Conservation (phyloP, 2,113 vertebrate genomes). For the Regulus satrapa region DNA sequence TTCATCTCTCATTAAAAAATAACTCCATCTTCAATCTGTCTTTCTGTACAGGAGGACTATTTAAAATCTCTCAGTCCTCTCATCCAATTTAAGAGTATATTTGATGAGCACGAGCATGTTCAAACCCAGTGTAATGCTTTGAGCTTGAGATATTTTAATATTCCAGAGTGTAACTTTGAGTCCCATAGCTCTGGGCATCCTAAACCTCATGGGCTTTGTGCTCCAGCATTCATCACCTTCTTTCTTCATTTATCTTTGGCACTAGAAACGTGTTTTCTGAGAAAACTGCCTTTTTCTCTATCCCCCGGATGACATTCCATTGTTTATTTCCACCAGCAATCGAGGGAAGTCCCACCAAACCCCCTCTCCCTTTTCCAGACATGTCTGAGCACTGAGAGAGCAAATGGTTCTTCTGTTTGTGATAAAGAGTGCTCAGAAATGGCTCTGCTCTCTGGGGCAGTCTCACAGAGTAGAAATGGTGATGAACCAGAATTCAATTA, state of each 20-base stretch:
- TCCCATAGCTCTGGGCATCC: neutral
- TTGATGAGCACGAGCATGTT: neutral
- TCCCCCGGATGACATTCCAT: neutral
- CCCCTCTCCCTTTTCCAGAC: neutral
- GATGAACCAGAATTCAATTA: conserved; percentile 65
- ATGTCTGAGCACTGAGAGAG: accelerated
- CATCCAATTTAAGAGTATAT: neutral
- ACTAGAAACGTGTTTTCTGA: neutral
- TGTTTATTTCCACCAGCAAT: neutral
- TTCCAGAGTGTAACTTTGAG: neutral
- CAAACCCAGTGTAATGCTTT: neutral
- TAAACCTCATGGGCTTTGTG: neutral
- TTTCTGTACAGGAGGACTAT: neutral
- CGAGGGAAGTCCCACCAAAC: neutral
- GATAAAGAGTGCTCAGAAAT: neutral
- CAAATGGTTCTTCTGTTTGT: accelerated
- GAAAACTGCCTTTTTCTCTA: neutral
- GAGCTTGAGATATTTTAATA: neutral
- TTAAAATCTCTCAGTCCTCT: neutral
- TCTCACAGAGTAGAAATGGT: neutral
- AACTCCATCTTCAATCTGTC: neutral
- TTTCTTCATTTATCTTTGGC: neutral
- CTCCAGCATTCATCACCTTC: neutral
- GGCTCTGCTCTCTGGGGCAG: conserved; percentile 31
- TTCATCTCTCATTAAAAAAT: neutral